phyloP scores from a whole-genome alignment of 2,888 invertebrate species.

The Dichetophora obliterata region DNA sequence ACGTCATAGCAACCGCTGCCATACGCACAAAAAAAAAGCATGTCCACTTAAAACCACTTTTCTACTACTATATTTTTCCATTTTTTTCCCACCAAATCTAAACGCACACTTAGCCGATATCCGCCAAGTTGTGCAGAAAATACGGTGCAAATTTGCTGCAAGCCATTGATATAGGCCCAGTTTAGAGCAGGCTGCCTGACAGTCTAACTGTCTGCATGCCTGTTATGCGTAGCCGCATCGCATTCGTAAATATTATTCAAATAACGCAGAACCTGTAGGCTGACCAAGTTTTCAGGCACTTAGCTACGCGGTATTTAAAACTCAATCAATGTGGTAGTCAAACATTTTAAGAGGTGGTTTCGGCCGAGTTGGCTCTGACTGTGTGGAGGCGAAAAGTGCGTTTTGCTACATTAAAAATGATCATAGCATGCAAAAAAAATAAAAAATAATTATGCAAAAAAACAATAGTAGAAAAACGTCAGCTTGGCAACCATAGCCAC shows the following conservation, averaged over 20 bases:
- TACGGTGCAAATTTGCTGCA: background rate
- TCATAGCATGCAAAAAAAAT: constrained; percentile 22
- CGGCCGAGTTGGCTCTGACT: constrained; percentile 32
- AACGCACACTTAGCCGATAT: background rate
- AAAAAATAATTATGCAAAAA: constrained; percentile 36
- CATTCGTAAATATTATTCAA: background rate
- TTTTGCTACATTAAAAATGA: constrained; percentile 32
- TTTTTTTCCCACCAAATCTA: background rate
- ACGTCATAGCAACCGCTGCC: constrained; percentile 9
- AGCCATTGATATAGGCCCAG: background rate
- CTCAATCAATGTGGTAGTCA: background rate
- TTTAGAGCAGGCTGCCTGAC: background rate
- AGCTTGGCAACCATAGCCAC: background rate
- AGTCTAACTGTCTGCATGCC: background rate
- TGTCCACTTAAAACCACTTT: background rate
- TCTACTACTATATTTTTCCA: background rate
- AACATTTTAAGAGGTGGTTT: background rate
- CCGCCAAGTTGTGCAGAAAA: background rate
- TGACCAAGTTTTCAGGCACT: background rate
- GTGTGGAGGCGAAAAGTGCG: constrained; percentile 36
- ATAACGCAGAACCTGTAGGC: background rate
- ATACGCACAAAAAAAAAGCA: background rate
- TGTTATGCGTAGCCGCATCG: background rate
- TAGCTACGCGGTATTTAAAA: constrained; percentile 4
- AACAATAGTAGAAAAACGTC: background rate